Evolutionary conservation across 2,888 invertebrate species (phyloP).

Genomic region (Polydesmus complanatus): DNA sequence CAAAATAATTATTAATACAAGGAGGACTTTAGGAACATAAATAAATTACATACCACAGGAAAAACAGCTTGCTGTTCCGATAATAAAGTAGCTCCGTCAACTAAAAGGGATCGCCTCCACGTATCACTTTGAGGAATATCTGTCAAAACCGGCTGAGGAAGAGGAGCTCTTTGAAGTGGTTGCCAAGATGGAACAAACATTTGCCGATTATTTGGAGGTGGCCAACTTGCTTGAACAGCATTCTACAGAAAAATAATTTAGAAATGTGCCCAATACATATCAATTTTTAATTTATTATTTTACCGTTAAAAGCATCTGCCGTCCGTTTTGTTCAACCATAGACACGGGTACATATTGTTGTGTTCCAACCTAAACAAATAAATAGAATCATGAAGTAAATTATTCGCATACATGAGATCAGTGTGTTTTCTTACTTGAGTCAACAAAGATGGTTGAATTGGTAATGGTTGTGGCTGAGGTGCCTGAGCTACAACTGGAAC

Average conservation of each 20-base stretch:
- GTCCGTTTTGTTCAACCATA: conserved; percentile 72
- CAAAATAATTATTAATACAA: background rate
- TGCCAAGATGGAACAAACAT: conserved; percentile 68
- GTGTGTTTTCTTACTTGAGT: conserved; percentile 49
- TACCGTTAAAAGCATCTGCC: conserved; percentile 62
- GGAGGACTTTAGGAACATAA: background rate
- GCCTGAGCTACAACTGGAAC: conserved; percentile 41
- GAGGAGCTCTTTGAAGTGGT: conserved; percentile 39
- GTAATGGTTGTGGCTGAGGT: conserved; percentile 49
- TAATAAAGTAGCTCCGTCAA: conserved; percentile 58
- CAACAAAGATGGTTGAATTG: conserved; percentile 62
- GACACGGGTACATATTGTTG: conserved; percentile 89
- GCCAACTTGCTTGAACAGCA: conserved; percentile 56
- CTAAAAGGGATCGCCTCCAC: conserved; percentile 60
- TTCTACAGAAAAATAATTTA: conserved; percentile 35
- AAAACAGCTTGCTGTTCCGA: conserved; percentile 39
- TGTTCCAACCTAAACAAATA: conserved; percentile 22
- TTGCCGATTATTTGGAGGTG: conserved; percentile 44
- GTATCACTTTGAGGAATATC: conserved; percentile 34
- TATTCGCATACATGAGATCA: too few species aligned
- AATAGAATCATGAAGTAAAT: conserved; percentile 17
- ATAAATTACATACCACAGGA: conserved; percentile 21
- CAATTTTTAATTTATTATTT: conserved; percentile 28
- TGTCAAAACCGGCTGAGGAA: conserved; percentile 27
- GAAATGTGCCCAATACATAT: too few species aligned